A percentile compares a stretch with the other conserved stretches of the same genome.
These are phyloP conservation scores for Theropithecus gelada DNA, from an alignment of 2,113 vertebrate genomes.

Conservation along the genomic window DNA sequence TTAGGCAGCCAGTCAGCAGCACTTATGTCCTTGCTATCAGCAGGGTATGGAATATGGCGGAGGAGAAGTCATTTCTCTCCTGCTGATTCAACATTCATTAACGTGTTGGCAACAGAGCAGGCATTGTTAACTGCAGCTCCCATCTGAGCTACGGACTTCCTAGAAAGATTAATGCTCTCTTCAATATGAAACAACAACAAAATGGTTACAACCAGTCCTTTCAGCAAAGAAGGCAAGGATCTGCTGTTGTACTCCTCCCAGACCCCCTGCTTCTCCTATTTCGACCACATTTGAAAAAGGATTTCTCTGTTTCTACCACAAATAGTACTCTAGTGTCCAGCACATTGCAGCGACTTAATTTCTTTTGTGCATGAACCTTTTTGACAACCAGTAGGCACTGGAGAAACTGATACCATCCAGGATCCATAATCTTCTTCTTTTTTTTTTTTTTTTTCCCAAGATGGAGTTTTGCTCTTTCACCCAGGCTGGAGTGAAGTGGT, in stretches of 20 bases:
- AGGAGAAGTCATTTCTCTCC: neutral
- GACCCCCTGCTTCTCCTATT: neutral
- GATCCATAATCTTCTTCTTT: neutral
- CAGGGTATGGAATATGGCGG: neutral
- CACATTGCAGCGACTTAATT: neutral
- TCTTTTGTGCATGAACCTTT: neutral
- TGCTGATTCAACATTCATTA: neutral
- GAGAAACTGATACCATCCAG: neutral
- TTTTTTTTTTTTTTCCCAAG: too few species aligned
- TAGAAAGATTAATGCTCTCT: neutral
- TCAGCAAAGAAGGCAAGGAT: neutral
- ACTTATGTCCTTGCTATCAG: neutral
- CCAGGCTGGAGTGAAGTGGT: too few species aligned
- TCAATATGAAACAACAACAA: neutral
- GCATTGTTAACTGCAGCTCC: neutral
- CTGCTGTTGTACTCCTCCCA: neutral
- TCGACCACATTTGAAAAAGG: neutral
- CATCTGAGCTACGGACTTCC: neutral
- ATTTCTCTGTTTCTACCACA: neutral
- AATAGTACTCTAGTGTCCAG: neutral
- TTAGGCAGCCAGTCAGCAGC: conserved; percentile 28
- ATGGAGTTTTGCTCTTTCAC: too few species aligned
- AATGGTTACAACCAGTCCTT: neutral
- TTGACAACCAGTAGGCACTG: rapidly evolving
- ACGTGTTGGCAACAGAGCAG: neutral